A percentile compares a stretch with the other conserved stretches of the same genome.
These are phyloP conservation scores for Halcyon badia DNA, from an alignment of 2,797 vertebrate genomes.

Conservation along the genomic window DNA sequence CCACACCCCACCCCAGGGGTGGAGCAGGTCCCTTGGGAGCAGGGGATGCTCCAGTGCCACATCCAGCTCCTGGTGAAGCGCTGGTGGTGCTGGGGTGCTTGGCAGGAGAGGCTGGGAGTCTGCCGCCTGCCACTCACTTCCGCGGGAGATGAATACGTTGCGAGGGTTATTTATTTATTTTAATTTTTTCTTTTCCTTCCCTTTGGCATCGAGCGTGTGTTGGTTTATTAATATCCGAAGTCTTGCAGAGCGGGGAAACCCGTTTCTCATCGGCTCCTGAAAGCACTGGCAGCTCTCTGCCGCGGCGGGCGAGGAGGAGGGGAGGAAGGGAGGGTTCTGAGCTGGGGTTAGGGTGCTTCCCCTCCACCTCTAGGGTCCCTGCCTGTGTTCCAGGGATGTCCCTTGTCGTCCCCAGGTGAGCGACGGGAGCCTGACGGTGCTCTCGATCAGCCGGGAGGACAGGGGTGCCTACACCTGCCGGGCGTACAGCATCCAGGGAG, in stretches of 20 bases:
- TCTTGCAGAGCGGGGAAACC: conserved; percentile 47
- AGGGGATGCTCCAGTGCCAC: background rate
- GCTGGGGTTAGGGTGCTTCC: background rate
- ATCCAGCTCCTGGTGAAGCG: background rate
- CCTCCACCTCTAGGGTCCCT: background rate
- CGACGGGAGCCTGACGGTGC: conserved; percentile 93
- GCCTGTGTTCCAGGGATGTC: background rate
- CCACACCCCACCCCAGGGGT: background rate
- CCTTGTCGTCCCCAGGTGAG: conserved; percentile 82
- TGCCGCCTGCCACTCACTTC: conserved; percentile 12
- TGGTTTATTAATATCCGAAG: conserved; percentile 62
- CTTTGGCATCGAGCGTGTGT: conserved; percentile 33
- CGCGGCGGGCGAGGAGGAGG: background rate
- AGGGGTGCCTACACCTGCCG: conserved; percentile 96
- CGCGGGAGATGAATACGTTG: background rate
- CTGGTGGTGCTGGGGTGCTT: accelerated
- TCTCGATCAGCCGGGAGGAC: conserved; percentile 92
- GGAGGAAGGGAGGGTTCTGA: background rate
- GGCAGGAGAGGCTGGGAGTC: background rate
- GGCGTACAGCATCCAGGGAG: conserved; percentile 96
- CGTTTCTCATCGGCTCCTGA: background rate
- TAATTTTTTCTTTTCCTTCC: background rate
- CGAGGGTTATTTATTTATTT: conserved; percentile 44
- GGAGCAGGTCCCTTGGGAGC: background rate
- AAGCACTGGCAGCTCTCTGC: background rate